These are phyloP conservation scores for Odontocerum albicorne DNA, from an alignment of 2,888 invertebrate species.

Conservation along the genomic window DNA sequence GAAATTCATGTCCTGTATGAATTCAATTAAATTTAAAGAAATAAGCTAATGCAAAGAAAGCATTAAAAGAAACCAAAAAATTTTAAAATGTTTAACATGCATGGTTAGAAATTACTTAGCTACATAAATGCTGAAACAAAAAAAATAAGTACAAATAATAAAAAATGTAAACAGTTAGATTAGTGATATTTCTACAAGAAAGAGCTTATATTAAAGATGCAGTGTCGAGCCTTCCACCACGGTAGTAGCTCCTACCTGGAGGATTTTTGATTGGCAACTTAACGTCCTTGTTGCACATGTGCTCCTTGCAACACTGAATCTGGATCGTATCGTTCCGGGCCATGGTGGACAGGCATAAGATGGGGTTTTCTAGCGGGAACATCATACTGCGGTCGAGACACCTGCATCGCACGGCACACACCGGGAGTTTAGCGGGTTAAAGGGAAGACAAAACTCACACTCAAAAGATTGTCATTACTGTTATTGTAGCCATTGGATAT, in stretches of 20 bases:
- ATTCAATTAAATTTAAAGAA: too few species aligned
- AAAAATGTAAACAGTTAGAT: background rate
- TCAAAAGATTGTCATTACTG: slow-evolving; percentile 38
- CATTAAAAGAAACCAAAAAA: too few species aligned
- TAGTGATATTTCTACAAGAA: background rate
- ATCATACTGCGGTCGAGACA: slow-evolving; percentile 74
- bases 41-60: too few species aligned
- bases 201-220: background rate
- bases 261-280: slow-evolving; percentile 66
- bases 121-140: slow-evolving; percentile 1
- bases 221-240: slow-evolving; percentile 5
- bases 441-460: slow-evolving; percentile 58
- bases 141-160: background rate
- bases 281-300: slow-evolving; percentile 76
- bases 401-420: slow-evolving; percentile 63
- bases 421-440: slow-evolving; percentile 54
- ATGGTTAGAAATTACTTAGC: too few species aligned
- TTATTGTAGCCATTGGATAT: slow-evolving; percentile 33
- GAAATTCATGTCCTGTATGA: too few species aligned
- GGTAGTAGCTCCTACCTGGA: slow-evolving; percentile 59
- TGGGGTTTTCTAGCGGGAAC: slow-evolving; percentile 78
- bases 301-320: slow-evolving; percentile 80
- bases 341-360: slow-evolving; percentile 78
- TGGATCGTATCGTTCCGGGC: slow-evolving; percentile 74
- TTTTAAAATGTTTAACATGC: too few species aligned